phyloP scores from a whole-genome alignment of 2,113 vertebrate species.

The Steatornis caripensis region DNA sequence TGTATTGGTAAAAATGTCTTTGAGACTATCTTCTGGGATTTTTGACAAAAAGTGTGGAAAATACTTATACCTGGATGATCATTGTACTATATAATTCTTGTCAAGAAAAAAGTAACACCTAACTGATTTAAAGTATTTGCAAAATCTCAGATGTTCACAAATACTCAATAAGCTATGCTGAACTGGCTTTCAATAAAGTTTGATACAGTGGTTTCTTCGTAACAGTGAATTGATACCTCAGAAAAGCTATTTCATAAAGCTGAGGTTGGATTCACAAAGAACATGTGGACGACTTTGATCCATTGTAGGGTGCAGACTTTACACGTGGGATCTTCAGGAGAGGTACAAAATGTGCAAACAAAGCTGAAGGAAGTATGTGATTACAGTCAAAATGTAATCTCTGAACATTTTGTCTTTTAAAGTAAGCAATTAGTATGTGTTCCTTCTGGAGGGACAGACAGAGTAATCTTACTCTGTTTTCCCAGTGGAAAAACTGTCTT shows the following conservation, averaged over 20 bases:
- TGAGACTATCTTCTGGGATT: background rate
- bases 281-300: background rate
- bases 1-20: background rate
- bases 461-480: background rate
- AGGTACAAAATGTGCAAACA: background rate
- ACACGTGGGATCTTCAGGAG: background rate
- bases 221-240: background rate
- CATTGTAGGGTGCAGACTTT: background rate
- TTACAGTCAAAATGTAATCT: background rate
- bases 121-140: background rate
- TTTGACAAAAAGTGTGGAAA: background rate
- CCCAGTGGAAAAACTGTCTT: slow-evolving; percentile 26
- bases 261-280: background rate
- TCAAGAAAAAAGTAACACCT: background rate
- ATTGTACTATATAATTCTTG: background rate
- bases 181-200: background rate
- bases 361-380: background rate
- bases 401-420: slow-evolving; percentile 22
- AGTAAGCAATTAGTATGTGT: slow-evolving; percentile 21
- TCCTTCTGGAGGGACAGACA: background rate
- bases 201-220: background rate
- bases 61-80: background rate
- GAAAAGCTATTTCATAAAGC: background rate
- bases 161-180: background rate
- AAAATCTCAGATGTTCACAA: background rate